Evolutionary conservation across 2,797 vertebrate genomes (phyloP), one percentile per base, ranked within the genome.

Genomic region (Sebastes taczanowskii): DNA sequence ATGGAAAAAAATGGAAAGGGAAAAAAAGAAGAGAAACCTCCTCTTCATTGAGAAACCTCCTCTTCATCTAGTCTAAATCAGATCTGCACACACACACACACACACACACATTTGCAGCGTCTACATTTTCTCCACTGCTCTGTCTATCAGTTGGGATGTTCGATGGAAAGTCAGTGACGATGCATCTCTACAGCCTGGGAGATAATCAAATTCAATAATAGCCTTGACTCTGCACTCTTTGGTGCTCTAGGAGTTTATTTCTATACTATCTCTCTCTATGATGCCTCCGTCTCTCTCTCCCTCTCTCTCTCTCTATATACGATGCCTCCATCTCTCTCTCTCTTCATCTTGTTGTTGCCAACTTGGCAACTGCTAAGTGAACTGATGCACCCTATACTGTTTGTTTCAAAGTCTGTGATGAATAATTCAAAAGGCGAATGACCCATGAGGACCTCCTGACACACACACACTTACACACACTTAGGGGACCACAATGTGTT

Each of bases 191-290:
- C 80, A 66, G 84, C 67, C 27, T 68, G 74, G 38, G 29, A 91
- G 59, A 88, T 86, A 84, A 92, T 93, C 82, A 83, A 77, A 92
- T 88, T 88, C 84, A 86, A 77, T 80, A 86, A 80, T 82, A 87
- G 80, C 78, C 74, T 80, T 81, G 84, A 86, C 75, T 86, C 78
- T 81, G 80, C 84, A 78, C 81, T 86, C 73, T 82, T 78, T 68
- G 29, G 1, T 62, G 23, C 66, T 61, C 34, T 61, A 64, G 62
- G 8, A 14, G 42, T 76, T 60, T 64, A 67, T 85, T 87, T 71
- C 71, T 67, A 23, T 32, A 18, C 76, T 42, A 42, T 65, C 77
- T 77, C 65, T 72, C 34, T 74, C 63, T 59, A 56, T 69, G 62
- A 78, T 18, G 56, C 29, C 32, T 63, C 69, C 0, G 20, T 3